Conservation (phyloP, 2,797 vertebrate genomes). For the Oophaga sylvatica region DNA sequence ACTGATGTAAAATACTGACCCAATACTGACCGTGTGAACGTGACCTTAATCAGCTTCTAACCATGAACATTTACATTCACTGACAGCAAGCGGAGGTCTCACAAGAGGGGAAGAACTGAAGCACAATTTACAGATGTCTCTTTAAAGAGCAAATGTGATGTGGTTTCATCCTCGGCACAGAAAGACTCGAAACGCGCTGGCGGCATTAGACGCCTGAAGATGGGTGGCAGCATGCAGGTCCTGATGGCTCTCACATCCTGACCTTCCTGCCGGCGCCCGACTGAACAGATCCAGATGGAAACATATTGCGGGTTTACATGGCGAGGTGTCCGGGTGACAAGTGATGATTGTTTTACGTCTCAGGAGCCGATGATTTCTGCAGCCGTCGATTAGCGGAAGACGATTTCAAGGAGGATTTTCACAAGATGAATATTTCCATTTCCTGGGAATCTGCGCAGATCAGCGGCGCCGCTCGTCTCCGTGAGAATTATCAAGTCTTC, state of each 20-base stretch:
- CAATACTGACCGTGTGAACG: too few relatives aligned
- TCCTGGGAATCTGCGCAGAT: conserved; percentile 6
- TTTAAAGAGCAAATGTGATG: not conserved
- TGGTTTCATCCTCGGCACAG: not conserved
- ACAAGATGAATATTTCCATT: conserved; percentile 58
- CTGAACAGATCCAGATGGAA: conserved; percentile 48
- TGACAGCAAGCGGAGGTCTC: too few relatives aligned
- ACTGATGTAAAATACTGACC: too few relatives aligned
- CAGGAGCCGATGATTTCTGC: conserved; percentile 45
- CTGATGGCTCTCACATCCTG: not conserved
- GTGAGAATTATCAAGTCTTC: conserved; percentile 12
- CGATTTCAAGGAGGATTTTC: conserved; percentile 47
- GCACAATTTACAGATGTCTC: not conserved
- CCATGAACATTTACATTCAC: too few relatives aligned
- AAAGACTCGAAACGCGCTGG: not conserved
- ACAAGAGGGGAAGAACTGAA: not conserved
- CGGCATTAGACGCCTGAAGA: not conserved
- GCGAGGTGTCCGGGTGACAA: conserved; percentile 43
- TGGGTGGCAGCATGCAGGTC: not conserved
- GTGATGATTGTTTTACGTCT: conserved; percentile 52
- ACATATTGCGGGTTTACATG: conserved; percentile 50
- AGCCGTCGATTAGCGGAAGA: conserved; percentile 47
- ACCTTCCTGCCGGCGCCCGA: conserved; percentile 50
- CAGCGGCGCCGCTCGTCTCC: conserved; percentile 11
- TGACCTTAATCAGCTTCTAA: not conserved